phyloP scores from a whole-genome alignment of 2,888 invertebrate species.

The Mythimna albipuncta region DNA sequence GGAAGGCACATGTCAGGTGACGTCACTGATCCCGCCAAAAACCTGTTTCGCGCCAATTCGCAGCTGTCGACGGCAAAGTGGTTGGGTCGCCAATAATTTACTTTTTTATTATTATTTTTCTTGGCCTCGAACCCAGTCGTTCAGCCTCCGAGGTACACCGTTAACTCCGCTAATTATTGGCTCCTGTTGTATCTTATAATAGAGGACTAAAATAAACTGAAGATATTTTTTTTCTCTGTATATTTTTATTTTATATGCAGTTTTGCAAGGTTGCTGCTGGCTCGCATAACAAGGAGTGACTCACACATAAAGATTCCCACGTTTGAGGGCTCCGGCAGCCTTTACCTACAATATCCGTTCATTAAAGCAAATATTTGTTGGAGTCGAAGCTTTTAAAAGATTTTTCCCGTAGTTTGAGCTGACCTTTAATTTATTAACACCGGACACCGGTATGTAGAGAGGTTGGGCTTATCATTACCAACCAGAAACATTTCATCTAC shows the following conservation, averaged over 20 bases:
- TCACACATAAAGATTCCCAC: conserved; percentile 68
- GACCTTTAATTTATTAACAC: conserved; percentile 53
- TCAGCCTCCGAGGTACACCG: conserved; percentile 84
- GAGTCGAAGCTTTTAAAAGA: conserved; percentile 45
- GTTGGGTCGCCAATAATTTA: conserved; percentile 79
- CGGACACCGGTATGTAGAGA: conserved; percentile 18
- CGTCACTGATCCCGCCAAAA: conserved; percentile 85
- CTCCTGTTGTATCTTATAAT: conserved; percentile 65
- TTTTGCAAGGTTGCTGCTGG: conserved; percentile 53
- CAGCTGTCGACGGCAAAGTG: conserved; percentile 87
- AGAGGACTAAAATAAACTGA: conserved; percentile 55
- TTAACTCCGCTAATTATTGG: conserved; percentile 79
- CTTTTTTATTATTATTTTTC: conserved; percentile 75
- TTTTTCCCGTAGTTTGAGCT: conserved; percentile 42
- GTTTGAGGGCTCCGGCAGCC: conserved; percentile 56
- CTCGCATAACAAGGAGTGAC: conserved; percentile 53
- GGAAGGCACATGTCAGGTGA: conserved; percentile 86
- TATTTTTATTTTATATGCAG: conserved; percentile 47
- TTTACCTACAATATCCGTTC: conserved; percentile 63
- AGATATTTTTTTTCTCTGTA: conserved; percentile 34
- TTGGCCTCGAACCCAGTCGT: conserved; percentile 74
- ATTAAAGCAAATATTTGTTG: conserved; percentile 61
- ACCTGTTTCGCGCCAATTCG: conserved; percentile 89
- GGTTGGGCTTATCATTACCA: conserved; percentile 27
- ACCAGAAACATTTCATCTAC: conserved; percentile 16